Conservation (phyloP, 2,888 invertebrate genomes). For the Melanchra persicariae region DNA sequence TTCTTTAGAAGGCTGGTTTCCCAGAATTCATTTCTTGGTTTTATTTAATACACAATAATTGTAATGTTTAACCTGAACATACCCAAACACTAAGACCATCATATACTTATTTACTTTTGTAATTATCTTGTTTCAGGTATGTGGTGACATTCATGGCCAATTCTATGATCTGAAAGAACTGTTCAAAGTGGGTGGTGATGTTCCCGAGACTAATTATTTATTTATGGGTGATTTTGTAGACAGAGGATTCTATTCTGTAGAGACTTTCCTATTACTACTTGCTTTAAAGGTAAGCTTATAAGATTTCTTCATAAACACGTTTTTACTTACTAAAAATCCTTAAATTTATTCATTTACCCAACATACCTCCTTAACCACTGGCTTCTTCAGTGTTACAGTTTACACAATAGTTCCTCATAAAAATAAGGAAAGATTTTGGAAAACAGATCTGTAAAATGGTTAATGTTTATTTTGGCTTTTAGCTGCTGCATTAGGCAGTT, state of each 20-base stretch:
- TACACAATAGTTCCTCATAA: not conserved
- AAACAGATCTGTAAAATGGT: not conserved
- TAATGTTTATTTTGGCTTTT: not conserved
- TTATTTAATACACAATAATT: no score
- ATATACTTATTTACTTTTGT: not conserved
- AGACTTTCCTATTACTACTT: conserved; percentile 98
- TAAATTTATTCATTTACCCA: no score
- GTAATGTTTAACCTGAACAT: not conserved
- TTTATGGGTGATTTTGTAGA: conserved; percentile 99
- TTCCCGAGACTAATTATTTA: conserved; percentile 99
- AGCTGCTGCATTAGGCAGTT: no score
- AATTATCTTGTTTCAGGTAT: conserved; percentile 93
- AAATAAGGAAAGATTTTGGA: not conserved
- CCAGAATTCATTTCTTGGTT: not conserved
- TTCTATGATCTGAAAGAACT: conserved; percentile 99
- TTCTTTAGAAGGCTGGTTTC: not conserved
- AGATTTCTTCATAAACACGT: not conserved
- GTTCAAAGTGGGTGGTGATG: conserved; percentile 99
- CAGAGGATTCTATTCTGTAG: conserved; percentile 99
- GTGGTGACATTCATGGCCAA: conserved; percentile 99
- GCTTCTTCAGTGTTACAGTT: no score
- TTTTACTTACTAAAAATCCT: not conserved
- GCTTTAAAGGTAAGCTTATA: conserved; percentile 96
- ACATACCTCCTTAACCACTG: no score
- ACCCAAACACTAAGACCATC: not conserved